Evolutionary conservation across 2,113 vertebrate species (phyloP), one percentile per base, ranked within the genome.

Genomic region (Patagioenas fasciata): DNA sequence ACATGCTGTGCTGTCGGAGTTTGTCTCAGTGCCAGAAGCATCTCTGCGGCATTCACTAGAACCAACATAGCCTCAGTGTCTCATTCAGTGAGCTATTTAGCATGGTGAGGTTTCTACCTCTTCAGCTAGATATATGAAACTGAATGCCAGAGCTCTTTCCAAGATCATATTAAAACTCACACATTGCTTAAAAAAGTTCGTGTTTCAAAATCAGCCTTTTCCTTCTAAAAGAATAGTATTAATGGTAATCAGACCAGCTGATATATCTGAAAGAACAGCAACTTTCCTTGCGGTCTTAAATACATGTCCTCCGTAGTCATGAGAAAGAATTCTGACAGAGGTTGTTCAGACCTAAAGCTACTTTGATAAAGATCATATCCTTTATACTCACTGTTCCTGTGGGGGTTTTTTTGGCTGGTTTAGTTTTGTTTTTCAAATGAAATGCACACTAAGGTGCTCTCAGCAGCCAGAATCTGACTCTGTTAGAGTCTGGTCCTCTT

Each of bases 381-480:
- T 77, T 84, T 60, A 80, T 12, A 47, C 13, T 83, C 50, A 42
- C n/a, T n/a, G 7, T n/a, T 88, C 74, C 71, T 38, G 24, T 23
- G 24, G 44, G 42, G 16, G 7, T 6, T 44, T 44, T 44, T 44
- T 44, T 44, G 15, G 42, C 19, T 19, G 44, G 16, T 44, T 8
- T 44, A 16, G 44, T 8, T 47, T 47, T 47, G 44, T 19, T 47
- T 47, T 47, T 47, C 44, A 47, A 78, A 58, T 32, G 10, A 91
- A 31, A 70, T 18, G 13, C 50, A 77, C 5, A 32, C 31, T 36
- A 26, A 62, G 26, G 50, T 66, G 23, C 17, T 78, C 20, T 36
- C 71, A 92, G 58, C 89, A 95, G n/a, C n/a, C 74, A 88, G 58
- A 89, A 88, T 88, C 54, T 88, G 50, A 64, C 48, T 18, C 5